Base-by-base conservation (phyloP, 1,140 invertebrate genomes). In the Drosophila ercepeae region DNA sequence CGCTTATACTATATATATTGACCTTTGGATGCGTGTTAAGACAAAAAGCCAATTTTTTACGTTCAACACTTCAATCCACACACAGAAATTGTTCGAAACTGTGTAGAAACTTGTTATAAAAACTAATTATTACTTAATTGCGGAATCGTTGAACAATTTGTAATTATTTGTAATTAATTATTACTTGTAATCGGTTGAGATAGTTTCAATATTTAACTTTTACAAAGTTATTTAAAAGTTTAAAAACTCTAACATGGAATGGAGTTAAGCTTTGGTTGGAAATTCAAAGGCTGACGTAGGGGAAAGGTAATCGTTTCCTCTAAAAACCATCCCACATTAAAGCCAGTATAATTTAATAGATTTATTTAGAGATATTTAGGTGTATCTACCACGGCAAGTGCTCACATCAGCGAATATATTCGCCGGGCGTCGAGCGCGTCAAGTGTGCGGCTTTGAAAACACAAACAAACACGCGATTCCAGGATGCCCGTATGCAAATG, bases 391-490 rank as follows among this genome's bases (percentile, higher is more conserved):
- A 13, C 58, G 16, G 23, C 23, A 53, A 67, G 64, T 34, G 60
- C 60, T 34, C 21, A 34, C 39, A 63, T 64, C 44, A 46, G 51
- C 34, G 45, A 27, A 53, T 73, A 50, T 63, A 72, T 59, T 52
- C 57, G 19, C 4, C 51, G 64, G 72, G 61, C 36, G 39, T 50
- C 9, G n/a, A 58, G 49, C 42, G 69, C 69, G 69, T 63, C 58
- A 65, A 81, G 72, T 82, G 78, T 61, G 51, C 29, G 75, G 75
- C 63, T 75, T 79, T 75, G 60, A 65, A 71, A 49, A 65, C 45
- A 49, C 64, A 74, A 68, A 69, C 52, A 54, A 54, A 45, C 44
- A 53, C 36, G 25, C 25, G 32, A 32, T 9, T 32, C 29, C 29
- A 13, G 16, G 16, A 42, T 61, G 13, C 23, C 34, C 25, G 51